Evolutionary conservation across 2,888 invertebrate species (phyloP).

Genomic region (Prosopocoilus inquinatus): DNA sequence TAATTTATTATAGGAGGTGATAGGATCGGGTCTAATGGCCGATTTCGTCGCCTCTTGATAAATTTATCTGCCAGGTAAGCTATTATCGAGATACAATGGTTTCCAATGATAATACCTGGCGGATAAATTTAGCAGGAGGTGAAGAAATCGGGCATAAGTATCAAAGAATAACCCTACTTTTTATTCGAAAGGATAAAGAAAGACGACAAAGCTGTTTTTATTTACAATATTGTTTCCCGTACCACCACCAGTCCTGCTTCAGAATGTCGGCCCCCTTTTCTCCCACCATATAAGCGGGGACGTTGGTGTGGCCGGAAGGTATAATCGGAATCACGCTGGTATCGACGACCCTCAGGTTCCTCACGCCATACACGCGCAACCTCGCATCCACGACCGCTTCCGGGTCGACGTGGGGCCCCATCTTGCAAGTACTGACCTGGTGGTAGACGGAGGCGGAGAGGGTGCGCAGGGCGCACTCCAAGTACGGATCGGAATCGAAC

Average conservation of each 20-base stretch:
- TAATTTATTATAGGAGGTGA: too few species aligned
- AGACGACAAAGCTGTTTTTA: too few species aligned
- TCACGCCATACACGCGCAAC: constrained; percentile 61
- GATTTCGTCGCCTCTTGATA: too few species aligned
- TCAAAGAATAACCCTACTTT: too few species aligned
- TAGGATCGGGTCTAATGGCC: too few species aligned
- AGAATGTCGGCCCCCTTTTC: constrained; percentile 62
- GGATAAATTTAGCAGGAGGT: too few species aligned
- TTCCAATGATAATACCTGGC: too few species aligned
- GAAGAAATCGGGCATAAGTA: too few species aligned
- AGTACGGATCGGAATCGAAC: constrained; percentile 65
- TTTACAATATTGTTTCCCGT: too few species aligned
- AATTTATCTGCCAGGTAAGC: too few species aligned
- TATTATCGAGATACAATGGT: too few species aligned
- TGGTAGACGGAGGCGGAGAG: constrained; percentile 36
- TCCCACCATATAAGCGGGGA: constrained; percentile 68
- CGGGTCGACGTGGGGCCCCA: constrained; percentile 65
- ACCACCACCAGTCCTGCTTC: constrained; percentile 23
- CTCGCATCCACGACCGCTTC: constrained; percentile 64
- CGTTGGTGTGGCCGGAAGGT: constrained; percentile 66
- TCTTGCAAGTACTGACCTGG: constrained; percentile 62
- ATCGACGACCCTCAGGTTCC: constrained; percentile 63
- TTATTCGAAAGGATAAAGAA: too few species aligned
- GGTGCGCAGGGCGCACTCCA: constrained; percentile 63
- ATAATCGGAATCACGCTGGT: constrained; percentile 67